Base-by-base conservation (phyloP, 1,140 invertebrate species). In the Tyrophagus putrescentiae region DNA sequence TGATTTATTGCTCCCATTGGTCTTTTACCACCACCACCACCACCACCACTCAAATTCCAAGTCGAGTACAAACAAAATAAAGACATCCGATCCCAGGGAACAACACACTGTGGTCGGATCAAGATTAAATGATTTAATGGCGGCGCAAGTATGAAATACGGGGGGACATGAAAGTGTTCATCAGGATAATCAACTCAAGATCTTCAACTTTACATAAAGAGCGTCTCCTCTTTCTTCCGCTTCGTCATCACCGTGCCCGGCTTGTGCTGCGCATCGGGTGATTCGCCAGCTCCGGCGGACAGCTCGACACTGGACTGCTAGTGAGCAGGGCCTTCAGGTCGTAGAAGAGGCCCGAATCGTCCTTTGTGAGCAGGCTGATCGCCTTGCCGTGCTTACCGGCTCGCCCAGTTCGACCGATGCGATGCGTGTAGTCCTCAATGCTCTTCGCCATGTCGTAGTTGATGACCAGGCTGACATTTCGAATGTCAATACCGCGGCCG, bases 261-360 rank as follows among this genome's bases (percentile, higher is more conserved):
- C 70, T 98, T 98, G 67, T 95, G 87, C 70, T 98, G 93, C 0
- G 96, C 93, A 63, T 98, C 95, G 0, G 95, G 76, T 99, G 96
- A 73, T 98, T 98, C 65, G 91, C 84, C 9, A 99, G 74, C 72
- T 98, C 96, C 0, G 90, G 88, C 23, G 95, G 93, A 76, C 95
- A 98, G 0, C 82, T 84, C 0, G 93, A 97, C 16, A 93, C 87
- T 0, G 95, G 93, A 71, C 89, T 95, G 1, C 81, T 75, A 23
- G 90, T 73, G 18, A 98, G 78, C 16, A 85, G 81, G 72, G 93
- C 88, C 68, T 98, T 99, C 23, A 99, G 76, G 73, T 99, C 96
- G 72, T 96, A 98, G 75, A 97, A 98, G 13, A 98, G 73, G 32
- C 79, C 78, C 45, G 86, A 90, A 71, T 99, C 95, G 62, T 99